Percentiles rank a stretch among this genome's conserved stretches.
Evolutionary conservation across 1,140 invertebrate genomes (phyloP).

Genomic region (Meloidogyne chitwoodi): DNA sequence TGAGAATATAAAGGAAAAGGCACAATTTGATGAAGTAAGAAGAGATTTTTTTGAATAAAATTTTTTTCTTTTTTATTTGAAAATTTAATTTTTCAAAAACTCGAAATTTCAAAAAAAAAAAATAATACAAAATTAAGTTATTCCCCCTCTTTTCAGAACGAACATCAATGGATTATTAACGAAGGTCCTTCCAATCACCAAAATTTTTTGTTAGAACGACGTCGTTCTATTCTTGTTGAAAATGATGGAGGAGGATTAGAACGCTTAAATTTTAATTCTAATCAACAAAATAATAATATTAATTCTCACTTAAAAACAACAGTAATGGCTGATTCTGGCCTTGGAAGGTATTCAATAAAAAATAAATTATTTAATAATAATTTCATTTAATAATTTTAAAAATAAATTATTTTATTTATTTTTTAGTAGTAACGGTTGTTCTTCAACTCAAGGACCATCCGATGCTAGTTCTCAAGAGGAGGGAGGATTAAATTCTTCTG

Average conservation of each 20-base stretch:
- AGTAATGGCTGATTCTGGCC: constrained; percentile 46
- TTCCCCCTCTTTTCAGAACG: background rate
- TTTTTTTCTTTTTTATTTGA: no score
- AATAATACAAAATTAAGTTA: constrained; percentile 67
- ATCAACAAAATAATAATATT: background rate
- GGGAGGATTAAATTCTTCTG: background rate
- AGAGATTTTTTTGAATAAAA: no score
- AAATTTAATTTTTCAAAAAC: no score
- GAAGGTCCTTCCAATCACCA: background rate
- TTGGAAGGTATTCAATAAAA: constrained; percentile 31
- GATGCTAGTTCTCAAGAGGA: background rate
- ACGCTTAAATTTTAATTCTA: background rate
- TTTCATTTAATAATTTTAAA: no score
- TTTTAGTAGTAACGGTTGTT: background rate
- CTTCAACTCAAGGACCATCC: background rate
- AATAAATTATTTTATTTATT: constrained; percentile 16
- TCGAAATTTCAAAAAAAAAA: no score
- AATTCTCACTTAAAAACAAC: constrained; percentile 15
- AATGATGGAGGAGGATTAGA: background rate
- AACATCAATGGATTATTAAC: constrained; percentile 6
- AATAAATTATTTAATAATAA: no score
- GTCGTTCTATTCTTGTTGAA: background rate
- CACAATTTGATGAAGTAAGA: constrained; percentile 77
- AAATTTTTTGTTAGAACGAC: background rate
- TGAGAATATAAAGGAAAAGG: constrained; percentile 72